Evolutionary conservation across 1,140 invertebrate genomes (phyloP), one percentile per base, ranked within the genome.

Genomic region (Riptortus pedestris): DNA sequence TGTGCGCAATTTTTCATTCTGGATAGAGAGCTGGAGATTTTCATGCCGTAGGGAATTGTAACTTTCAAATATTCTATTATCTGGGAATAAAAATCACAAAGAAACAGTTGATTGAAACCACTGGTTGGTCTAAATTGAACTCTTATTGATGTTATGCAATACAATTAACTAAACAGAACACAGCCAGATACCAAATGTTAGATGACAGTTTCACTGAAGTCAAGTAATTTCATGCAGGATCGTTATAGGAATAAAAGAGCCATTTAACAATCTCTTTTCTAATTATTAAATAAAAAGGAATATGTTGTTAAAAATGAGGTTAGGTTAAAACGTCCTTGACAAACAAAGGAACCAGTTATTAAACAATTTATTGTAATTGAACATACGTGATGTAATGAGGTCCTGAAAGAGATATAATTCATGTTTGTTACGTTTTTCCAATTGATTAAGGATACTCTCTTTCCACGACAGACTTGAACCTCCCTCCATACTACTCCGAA

Each of bases 61-160:
- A 78, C 80, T 85, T 70, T 94, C 91, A 78, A 93, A 91, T 14
- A 93, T 74, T 66, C 86, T 83, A 74, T 90, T 93, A 76, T 94
- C 91, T 95, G 77, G 69, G 81, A 82, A 69, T 65, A 72, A 67
- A 71, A 52, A 51, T 26, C n/a, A n/a, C n/a, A n/a, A n/a, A n/a
- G n/a, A 63, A 67, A 60, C n/a, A 26, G 38, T 16, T 59, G 29
- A 31, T 31, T 31, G 28, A 43, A 60, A 2, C 31, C 12, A 33
- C 52, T 26, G 27, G 2, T 55, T 24, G 22, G 51, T 62, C 47
- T 16, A 45, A 62, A 24, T 26, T 45, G 60, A 43, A 29, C 16
- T 27, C 24, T 51, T 51, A 31, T 28, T 47, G 33, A 60, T 2
- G 12, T 9, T 62, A n/a, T 5, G 12, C 26, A 63, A 28, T 24